Evolutionary conservation across 2,888 invertebrate genomes (phyloP).

Genomic region (Argyresthia goedartella): DNA sequence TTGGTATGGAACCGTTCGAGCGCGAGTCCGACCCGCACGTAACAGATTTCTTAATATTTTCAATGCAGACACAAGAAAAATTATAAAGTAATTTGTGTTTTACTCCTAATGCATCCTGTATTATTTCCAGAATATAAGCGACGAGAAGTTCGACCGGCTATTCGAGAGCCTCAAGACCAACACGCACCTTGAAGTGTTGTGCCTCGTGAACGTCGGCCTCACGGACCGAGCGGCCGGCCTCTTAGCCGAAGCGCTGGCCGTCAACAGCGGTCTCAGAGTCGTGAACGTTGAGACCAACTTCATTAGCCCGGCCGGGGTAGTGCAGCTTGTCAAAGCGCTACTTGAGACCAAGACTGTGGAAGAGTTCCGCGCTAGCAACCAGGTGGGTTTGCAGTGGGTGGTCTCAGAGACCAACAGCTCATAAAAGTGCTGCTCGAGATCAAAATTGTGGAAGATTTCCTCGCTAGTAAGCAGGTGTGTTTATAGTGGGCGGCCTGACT

Average conservation of each 20-base stretch:
- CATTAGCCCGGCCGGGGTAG: conserved; percentile 90
- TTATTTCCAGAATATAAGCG: conserved; percentile 89
- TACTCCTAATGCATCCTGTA: too few relatives aligned
- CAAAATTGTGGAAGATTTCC: conserved; percentile 92
- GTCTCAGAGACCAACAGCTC: too few relatives aligned
- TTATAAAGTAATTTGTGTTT: too few relatives aligned
- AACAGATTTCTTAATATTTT: too few relatives aligned
- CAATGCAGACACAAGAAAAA: too few relatives aligned
- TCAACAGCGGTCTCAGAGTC: conserved; percentile 84
- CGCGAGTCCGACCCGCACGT: too few relatives aligned
- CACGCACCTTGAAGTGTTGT: conserved; percentile 91
- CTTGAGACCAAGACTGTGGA: conserved; percentile 89
- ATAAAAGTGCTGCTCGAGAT: conserved; percentile 80
- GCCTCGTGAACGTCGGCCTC: conserved; percentile 94
- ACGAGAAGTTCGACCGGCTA: conserved; percentile 92
- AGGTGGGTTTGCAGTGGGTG: conserved; percentile 72
- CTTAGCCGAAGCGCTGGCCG: conserved; percentile 86
- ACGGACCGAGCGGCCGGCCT: conserved; percentile 88
- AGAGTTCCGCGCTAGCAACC: conserved; percentile 97
- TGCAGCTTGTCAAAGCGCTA: conserved; percentile 87
- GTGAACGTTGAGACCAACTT: conserved; percentile 97
- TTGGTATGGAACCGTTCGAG: too few relatives aligned
- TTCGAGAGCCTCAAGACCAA: conserved; percentile 91
- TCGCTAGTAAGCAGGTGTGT: conserved; percentile 96
- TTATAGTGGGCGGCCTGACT: not conserved